Conservation (phyloP, 2,888 invertebrate genomes). For the Nemotelus pantherinus region DNA sequence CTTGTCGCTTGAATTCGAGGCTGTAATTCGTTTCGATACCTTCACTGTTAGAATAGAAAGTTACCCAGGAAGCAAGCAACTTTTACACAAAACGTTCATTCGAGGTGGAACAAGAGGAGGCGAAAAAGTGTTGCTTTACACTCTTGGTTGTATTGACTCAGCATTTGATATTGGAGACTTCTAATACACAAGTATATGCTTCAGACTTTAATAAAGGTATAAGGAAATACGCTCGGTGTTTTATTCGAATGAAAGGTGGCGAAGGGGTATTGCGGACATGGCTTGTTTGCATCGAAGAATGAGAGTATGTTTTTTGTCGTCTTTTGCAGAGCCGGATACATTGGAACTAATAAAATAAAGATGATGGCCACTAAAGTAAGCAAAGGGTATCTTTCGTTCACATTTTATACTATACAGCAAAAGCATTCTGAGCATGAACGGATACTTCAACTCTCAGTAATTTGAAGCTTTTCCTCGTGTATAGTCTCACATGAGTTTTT, state of each 20-base stretch:
- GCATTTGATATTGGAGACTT: background rate
- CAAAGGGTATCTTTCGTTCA: background rate
- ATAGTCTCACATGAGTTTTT: too few relatives aligned
- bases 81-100: too few relatives aligned
- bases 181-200: constrained; percentile 17
- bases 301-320: background rate
- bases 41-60: background rate
- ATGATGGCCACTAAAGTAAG: constrained; percentile 18
- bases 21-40: constrained; percentile 17
- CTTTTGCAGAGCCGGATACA: constrained; percentile 4
- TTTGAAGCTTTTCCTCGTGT: too few relatives aligned
- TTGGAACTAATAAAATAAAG: constrained; percentile 7
- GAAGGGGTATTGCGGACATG: too few relatives aligned
- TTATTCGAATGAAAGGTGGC: background rate
- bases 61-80: too few relatives aligned
- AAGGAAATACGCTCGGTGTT: constrained; percentile 26
- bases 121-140: background rate
- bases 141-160: background rate
- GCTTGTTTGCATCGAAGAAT: background rate
- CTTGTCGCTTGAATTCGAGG: constrained; percentile 31
- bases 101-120: background rate
- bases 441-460: too few relatives aligned
- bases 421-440: too few relatives aligned
- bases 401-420: too few relatives aligned
- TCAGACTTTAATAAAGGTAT: constrained; percentile 20